Evolutionary conservation across 2,888 invertebrate genomes (phyloP).

Genomic region (Chouioia cunea): DNA sequence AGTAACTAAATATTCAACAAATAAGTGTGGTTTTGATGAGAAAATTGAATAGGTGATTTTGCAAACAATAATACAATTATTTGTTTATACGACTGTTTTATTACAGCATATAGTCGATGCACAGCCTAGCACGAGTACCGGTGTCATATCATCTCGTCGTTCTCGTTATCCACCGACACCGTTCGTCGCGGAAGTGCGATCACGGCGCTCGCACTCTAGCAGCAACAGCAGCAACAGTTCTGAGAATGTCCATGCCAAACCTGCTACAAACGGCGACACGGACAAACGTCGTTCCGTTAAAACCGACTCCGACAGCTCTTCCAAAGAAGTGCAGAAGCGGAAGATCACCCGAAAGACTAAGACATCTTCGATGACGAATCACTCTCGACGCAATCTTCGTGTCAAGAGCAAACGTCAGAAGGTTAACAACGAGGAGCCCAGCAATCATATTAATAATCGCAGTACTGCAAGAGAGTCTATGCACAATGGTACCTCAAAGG

Average conservation of each 20-base stretch:
- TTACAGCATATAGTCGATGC: conserved; percentile 52
- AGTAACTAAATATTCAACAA: too few relatives aligned
- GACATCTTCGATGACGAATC: not conserved
- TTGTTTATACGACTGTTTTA: not conserved
- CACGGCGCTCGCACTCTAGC: conserved; percentile 49
- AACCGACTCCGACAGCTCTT: conserved; percentile 54
- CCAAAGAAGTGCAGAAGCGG: conserved; percentile 52
- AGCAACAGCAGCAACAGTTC: conserved; percentile 45
- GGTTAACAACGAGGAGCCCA: conserved; percentile 47
- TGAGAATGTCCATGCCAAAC: conserved; percentile 46
- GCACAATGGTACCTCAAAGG: conserved; percentile 30
- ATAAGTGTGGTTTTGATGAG: too few relatives aligned
- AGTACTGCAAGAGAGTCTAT: not conserved
- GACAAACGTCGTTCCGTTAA: conserved; percentile 54
- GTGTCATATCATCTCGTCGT: conserved; percentile 56
- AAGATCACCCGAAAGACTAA: conserved; percentile 37
- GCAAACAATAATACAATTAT: too few relatives aligned
- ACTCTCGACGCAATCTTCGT: conserved; percentile 17
- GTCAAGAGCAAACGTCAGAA: conserved; percentile 52
- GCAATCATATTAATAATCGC: conserved; percentile 5
- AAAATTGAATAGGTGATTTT: too few relatives aligned
- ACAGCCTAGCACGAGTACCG: conserved; percentile 66
- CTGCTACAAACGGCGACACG: conserved; percentile 52
- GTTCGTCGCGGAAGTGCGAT: conserved; percentile 48
- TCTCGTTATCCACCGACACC: conserved; percentile 49